A percentile compares a stretch with the other conserved stretches of the same genome.
Conservation (phyloP, 2,888 invertebrate species). For the Torymus texanus region DNA sequence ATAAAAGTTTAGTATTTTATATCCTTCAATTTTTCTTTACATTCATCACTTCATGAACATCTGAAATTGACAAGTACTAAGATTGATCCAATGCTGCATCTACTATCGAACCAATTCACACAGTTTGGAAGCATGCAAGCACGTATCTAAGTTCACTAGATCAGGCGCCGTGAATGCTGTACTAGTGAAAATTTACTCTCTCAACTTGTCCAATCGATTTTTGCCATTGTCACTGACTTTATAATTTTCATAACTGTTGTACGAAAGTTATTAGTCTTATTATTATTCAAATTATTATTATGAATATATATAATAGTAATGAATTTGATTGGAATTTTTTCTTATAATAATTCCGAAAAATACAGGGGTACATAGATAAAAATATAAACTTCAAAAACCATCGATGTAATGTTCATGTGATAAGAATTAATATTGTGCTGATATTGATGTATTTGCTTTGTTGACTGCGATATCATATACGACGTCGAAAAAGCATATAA, state of each 20-base stretch:
- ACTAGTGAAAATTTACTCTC: slow-evolving; percentile 3
- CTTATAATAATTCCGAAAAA: no score
- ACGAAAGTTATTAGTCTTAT: not conserved
- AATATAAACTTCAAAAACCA: no score
- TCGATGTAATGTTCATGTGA: no score
- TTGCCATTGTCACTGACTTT: not conserved
- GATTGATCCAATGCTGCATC: not conserved
- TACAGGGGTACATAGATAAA: no score
- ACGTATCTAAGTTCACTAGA: not conserved
- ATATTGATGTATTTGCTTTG: no score
- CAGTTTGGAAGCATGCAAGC: slow-evolving; percentile 12
- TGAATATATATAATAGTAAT: no score
- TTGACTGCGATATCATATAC: no score
- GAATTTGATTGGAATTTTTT: no score
- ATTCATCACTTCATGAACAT: not conserved
- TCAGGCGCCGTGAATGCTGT: not conserved
- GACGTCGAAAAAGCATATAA: not conserved
- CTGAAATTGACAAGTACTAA: slow-evolving; percentile 12
- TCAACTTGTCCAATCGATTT: not conserved
- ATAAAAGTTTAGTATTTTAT: not conserved
- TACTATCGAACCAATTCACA: slow-evolving; percentile 21
- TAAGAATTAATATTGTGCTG: no score
- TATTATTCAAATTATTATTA: no score
- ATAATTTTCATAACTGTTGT: slow-evolving; percentile 1
- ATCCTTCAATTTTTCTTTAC: not conserved